Evolutionary conservation across 1,140 invertebrate species (phyloP), one percentile per base, ranked within the genome.

Genomic region (Sarcophaga peregrina): DNA sequence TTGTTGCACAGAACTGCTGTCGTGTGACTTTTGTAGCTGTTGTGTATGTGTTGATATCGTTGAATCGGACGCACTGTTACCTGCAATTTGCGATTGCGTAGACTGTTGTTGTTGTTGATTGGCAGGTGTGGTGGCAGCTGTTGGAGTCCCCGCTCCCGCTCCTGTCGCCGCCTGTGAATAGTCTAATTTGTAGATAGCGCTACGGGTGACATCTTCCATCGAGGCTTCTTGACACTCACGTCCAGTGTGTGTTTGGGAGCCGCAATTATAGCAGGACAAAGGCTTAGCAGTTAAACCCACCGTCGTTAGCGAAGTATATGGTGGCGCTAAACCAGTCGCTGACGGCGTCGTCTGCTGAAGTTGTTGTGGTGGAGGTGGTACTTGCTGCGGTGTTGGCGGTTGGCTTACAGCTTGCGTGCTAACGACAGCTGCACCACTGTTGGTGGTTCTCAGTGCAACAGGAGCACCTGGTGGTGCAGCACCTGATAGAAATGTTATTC

Each of bases 131-230:
- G 75, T 68, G 48, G 80, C 78, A 13, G 84, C 72, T 20, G 83
- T 81, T 6, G 86, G 81, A 78, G 86, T 54, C 54, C 78, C 81
- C 50, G 80, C 80, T 45, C 84, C 82, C 20, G 85, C 54, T 46
- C 75, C 46, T 74, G 82, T 48, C 37, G 86, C 83, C 52, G 91
- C 90, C 10, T 91, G 90, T 72, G 91, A 87, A 88, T 93, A 94
- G 86, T 93, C 93, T 50, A 94, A 88, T 88, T 92, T 93, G 86
- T 94, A 94, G 81, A 92, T 92, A 81, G 93, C 93, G 74, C 92
- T 93, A 82, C 93, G 92, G 10, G 95, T 96, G 87, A 97, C 94
- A 90, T 97, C 96, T 88, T 98, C 96, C 93, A 97, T 96, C 8
- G 95, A 96, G 81, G 94, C 94, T 88, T 96, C 96, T 85, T 95